Evolutionary conservation across 2,113 vertebrate genomes (phyloP).

Genomic region (Zeus faber): DNA sequence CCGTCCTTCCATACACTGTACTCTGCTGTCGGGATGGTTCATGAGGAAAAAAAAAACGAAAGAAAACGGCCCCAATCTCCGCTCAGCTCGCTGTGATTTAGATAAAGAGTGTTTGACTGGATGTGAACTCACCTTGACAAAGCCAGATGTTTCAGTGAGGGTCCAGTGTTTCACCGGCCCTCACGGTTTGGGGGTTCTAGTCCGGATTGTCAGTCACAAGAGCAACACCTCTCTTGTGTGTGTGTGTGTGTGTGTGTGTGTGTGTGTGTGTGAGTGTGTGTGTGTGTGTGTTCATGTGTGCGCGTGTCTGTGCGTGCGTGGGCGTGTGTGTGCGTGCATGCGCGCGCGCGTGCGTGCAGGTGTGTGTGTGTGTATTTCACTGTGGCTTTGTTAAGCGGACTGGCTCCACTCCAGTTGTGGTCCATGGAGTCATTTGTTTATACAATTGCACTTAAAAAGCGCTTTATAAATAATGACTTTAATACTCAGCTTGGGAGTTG

Average conservation of each 20-base stretch:
- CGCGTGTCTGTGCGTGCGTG: too few species aligned
- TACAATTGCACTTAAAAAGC: constrained; percentile 14
- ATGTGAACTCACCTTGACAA: constrained; percentile 11
- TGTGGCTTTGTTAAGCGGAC: background rate
- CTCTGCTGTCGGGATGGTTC: too few species aligned
- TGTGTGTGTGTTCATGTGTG: background rate
- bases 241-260: too few species aligned
- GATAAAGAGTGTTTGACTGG: constrained; percentile 12
- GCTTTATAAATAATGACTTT: too few species aligned
- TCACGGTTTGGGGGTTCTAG: constrained; percentile 5
- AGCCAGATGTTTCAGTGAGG: background rate
- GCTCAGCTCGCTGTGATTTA: too few species aligned
- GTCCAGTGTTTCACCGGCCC: constrained; percentile 12
- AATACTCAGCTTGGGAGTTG: constrained; percentile 8
- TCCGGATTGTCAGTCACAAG: constrained; percentile 22
- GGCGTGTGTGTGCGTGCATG: too few species aligned
- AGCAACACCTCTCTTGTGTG: too few species aligned
- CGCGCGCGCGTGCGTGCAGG: too few species aligned
- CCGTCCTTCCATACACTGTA: too few species aligned
- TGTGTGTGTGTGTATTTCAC: background rate
- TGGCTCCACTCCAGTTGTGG: background rate
- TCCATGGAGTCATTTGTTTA: constrained; percentile 27
- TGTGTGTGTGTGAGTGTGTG: background rate
- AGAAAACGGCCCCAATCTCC: too few species aligned
- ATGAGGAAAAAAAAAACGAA: too few species aligned